Evolutionary conservation across 2,113 vertebrate genomes (phyloP).

Genomic region (Campylomormyrus numenius): DNA sequence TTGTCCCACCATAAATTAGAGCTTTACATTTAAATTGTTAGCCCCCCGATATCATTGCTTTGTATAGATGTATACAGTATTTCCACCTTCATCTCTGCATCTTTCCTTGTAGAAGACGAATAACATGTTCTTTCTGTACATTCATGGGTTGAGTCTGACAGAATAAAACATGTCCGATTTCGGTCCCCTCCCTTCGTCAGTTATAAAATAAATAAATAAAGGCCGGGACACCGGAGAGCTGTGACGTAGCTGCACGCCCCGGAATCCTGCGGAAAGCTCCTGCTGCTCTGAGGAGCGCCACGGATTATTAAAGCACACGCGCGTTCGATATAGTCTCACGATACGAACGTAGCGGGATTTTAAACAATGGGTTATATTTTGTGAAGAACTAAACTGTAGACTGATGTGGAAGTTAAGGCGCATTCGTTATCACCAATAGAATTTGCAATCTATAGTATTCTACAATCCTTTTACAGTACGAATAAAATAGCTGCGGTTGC

Average conservation of each 20-base stretch:
- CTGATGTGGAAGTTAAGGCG: neutral
- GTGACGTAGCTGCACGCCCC: slow-evolving; percentile 66
- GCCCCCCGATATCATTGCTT: slow-evolving; percentile 47
- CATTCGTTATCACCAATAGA: neutral
- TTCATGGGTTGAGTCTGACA: neutral
- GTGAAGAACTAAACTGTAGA: neutral
- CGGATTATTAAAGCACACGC: neutral
- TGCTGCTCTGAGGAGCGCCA: slow-evolving; percentile 22
- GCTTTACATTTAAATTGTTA: neutral
- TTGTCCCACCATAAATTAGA: neutral
- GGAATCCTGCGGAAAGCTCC: slow-evolving; percentile 46
- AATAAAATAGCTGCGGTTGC: neutral
- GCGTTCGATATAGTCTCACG: neutral
- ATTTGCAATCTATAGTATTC: neutral
- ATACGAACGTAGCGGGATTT: neutral
- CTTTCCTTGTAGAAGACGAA: neutral
- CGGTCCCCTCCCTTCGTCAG: slow-evolving; percentile 53
- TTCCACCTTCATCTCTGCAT: neutral
- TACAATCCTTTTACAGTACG: neutral
- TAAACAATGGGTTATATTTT: neutral
- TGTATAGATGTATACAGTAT: slow-evolving; percentile 40
- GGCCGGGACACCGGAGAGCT: slow-evolving; percentile 64
- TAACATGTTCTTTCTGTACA: neutral
- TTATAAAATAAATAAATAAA: slow-evolving; percentile 63
- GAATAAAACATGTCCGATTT: neutral